Base-by-base conservation (phyloP, 1,140 invertebrate genomes). In the Drosophila santomea region DNA sequence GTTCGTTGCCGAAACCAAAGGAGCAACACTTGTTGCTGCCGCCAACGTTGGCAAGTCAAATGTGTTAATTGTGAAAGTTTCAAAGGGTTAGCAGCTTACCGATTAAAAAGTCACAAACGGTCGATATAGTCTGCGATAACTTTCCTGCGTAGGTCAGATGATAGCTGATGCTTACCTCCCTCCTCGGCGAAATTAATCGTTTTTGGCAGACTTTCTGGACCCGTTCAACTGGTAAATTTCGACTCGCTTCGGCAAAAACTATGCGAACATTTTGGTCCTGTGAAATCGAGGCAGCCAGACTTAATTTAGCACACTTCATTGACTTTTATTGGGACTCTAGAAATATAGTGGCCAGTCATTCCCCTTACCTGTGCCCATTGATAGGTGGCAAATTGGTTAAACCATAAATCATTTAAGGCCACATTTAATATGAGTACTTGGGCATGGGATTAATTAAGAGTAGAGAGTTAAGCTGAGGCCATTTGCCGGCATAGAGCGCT, bases 21-120 rank as follows among this genome's bases (percentile, higher is more conserved):
- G 28, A 54, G 51, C 52, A 17, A 23, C 76, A 79, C 76, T 79
- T 79, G 76, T 67, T 74, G 76, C 77, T 63, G 48, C 20, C 43
- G 36, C 23, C 39, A 32, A 45, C 48, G 73, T 35, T 74, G 20
- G 35, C 12, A 54, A 39, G 48, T 43, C 73, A 57, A 82, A 82
- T 68, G 68, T 82, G 79, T 82, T 82, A 82, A 82, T 82, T 82
- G 68, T 64, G 73, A 3, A 73, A 78, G 74, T 80, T 78, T 57
- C 7, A 45, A 57, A 69, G 51, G 66, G 44, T 58, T 71, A 71
- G 43, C 52, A 39, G 64, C 68, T 71, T 71, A 71, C 36, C 36
- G 68, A 58, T 58, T 72, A 41, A 41, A 58, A 72, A 71, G 64
- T 72, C 52, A 28, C 28, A 72, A 58, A 58, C 45, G 62, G 36